These are phyloP conservation scores for Simalia tracyae DNA, from an alignment of 2,797 vertebrate species.

Conservation along the genomic window DNA sequence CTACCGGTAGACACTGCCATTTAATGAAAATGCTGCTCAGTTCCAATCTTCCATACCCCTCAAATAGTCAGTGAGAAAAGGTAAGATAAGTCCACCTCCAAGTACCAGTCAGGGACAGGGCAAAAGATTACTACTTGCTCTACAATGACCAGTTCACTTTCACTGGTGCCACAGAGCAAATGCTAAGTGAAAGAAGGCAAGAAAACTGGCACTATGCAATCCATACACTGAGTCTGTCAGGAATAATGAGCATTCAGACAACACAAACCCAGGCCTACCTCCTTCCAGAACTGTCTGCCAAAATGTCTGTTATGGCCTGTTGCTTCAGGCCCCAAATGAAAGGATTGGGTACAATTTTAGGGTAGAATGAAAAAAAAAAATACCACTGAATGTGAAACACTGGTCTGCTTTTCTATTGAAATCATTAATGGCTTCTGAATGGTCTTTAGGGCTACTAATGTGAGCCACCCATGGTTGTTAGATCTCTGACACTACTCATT, in stretches of 20 bases:
- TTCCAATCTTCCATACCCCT: neutral
- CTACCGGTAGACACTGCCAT: neutral
- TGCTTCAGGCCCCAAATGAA: conserved; percentile 10
- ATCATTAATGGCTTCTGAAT: conserved; percentile 13
- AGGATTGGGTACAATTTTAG: neutral
- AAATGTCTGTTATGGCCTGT: neutral
- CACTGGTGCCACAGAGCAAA: neutral
- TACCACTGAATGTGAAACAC: neutral
- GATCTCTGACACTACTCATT: neutral
- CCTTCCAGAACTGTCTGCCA: neutral
- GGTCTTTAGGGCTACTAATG: neutral
- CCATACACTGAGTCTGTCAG: neutral
- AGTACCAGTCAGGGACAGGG: neutral
- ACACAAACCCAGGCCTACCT: neutral
- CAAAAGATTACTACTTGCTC: neutral
- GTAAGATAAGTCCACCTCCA: neutral
- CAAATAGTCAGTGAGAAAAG: neutral
- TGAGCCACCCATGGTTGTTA: neutral
- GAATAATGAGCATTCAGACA: neutral
- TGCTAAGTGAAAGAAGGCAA: neutral
- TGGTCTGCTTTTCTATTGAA: conserved; percentile 4
- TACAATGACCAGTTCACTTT: neutral
- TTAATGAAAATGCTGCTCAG: neutral
- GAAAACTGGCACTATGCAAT: neutral
- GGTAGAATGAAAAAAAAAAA: neutral